phyloP scores from a whole-genome alignment of 2,113 vertebrate genomes.

The Aegithalos caudatus region DNA sequence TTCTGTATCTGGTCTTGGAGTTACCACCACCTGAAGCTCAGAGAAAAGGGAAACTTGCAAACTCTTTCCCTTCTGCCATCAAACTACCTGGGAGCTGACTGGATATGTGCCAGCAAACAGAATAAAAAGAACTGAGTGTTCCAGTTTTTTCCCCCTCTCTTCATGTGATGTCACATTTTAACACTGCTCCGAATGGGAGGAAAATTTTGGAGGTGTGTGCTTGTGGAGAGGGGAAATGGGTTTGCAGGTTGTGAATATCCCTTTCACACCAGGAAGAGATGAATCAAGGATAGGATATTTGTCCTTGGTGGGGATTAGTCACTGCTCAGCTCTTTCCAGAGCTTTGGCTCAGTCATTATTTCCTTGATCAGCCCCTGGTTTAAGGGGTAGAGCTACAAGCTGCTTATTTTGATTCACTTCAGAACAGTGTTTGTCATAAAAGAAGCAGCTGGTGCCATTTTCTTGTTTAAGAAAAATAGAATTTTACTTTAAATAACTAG shows the following conservation, averaged over 20 bases:
- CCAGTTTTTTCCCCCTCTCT: not conserved
- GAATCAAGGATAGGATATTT: slow-evolving; percentile 17
- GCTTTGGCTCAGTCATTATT: slow-evolving; percentile 30
- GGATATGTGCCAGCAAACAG: not conserved
- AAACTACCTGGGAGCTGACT: not conserved
- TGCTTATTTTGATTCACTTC: slow-evolving; percentile 29
- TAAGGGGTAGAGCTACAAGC: slow-evolving; percentile 26
- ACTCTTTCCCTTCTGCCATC: not conserved
- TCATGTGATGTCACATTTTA: not conserved
- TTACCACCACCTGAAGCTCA: not conserved
- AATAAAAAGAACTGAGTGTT: not conserved
- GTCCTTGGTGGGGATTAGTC: slow-evolving; percentile 30
- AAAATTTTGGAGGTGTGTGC: not conserved
- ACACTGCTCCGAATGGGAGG: not conserved
- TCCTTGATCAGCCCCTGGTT: slow-evolving; percentile 30
- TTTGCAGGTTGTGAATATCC: slow-evolving; percentile 3
- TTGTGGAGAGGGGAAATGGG: not conserved
- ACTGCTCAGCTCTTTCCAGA: not conserved
- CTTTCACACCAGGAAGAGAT: not conserved
- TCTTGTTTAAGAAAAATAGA: slow-evolving; percentile 8
- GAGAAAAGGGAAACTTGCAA: not conserved
- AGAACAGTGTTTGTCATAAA: slow-evolving; percentile 23
- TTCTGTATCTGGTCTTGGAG: not conserved
- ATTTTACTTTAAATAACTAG: slow-evolving; percentile 54
- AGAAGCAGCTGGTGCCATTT: slow-evolving; percentile 55